phyloP scores from a whole-genome alignment of 2,797 vertebrate species.

The Rhinophrynus dorsalis region DNA sequence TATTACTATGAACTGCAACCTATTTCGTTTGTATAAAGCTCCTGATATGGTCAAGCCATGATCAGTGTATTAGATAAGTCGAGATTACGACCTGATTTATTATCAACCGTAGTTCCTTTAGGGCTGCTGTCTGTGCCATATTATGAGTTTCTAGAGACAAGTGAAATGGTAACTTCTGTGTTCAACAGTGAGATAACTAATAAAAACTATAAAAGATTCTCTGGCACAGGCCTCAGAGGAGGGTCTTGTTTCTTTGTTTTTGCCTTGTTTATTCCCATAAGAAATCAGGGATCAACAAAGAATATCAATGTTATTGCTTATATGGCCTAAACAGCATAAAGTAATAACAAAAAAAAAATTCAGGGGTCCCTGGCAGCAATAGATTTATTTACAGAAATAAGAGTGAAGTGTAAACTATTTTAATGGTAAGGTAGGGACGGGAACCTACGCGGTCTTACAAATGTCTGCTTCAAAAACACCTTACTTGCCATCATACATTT shows the following conservation, averaged over 20 bases:
- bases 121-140: conserved; percentile 6
- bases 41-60: neutral
- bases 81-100: conserved; percentile 18
- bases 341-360: conserved; percentile 25
- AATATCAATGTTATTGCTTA: conserved; percentile 37
- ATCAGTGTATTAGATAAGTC: neutral
- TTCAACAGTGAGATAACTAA: conserved; percentile 11
- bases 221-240: conserved; percentile 32
- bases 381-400: conserved; percentile 17
- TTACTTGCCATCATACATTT: too few relatives aligned
- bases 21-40: neutral
- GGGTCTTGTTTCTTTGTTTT: conserved; percentile 19
- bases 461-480: neutral
- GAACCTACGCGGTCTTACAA: conserved; percentile 12
- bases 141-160: conserved; percentile 44
- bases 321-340: conserved; percentile 8
- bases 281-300: conserved; percentile 26
- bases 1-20: too few relatives aligned
- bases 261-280: conserved; percentile 20
- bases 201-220: conserved; percentile 27
- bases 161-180: conserved; percentile 17
- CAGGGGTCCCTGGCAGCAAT: conserved; percentile 17
- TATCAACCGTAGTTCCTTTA: conserved; percentile 2
- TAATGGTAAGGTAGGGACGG: neutral
- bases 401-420: neutral